Percentiles rank a stretch among this genome's conserved stretches.
phyloP scores from a whole-genome alignment of 1,140 invertebrate species.

The Pemphigus obesinymphae region DNA sequence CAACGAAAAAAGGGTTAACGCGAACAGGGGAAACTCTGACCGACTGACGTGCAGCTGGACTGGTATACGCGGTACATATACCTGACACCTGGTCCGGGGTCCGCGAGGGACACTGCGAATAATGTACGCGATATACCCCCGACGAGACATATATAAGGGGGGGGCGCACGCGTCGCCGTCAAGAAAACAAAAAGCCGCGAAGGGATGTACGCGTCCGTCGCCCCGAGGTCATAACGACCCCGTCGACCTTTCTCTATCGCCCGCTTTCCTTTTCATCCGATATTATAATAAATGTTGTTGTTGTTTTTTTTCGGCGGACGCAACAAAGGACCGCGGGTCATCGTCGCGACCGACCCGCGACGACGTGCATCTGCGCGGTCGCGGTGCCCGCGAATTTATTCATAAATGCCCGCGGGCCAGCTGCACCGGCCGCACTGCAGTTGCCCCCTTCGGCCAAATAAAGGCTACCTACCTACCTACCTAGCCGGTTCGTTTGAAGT shows the following conservation, averaged over 20 bases:
- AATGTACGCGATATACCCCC: neutral
- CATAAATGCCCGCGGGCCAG: constrained; percentile 37
- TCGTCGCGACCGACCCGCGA: constrained; percentile 10
- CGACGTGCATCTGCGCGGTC: neutral
- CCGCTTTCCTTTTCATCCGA: neutral
- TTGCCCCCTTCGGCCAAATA: neutral
- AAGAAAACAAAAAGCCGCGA: constrained; percentile 22
- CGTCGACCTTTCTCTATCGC: neutral
- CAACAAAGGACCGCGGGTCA: constrained; percentile 39
- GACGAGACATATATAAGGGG: neutral
- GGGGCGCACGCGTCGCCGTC: neutral
- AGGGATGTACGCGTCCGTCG: constrained; percentile 1
- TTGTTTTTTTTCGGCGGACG: neutral
- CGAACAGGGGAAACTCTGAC: neutral
- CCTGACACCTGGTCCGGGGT: neutral
- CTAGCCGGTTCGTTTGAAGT: neutral
- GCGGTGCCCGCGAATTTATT: constrained; percentile 36
- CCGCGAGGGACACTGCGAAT: neutral
- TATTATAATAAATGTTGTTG: neutral
- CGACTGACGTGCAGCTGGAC: neutral
- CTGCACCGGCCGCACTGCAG: neutral
- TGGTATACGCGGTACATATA: neutral
- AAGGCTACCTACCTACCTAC: neutral
- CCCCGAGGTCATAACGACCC: neutral
- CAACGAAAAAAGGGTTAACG: neutral